Base-by-base conservation (phyloP, 2,113 vertebrate species). In the Hemiprocne comata region DNA sequence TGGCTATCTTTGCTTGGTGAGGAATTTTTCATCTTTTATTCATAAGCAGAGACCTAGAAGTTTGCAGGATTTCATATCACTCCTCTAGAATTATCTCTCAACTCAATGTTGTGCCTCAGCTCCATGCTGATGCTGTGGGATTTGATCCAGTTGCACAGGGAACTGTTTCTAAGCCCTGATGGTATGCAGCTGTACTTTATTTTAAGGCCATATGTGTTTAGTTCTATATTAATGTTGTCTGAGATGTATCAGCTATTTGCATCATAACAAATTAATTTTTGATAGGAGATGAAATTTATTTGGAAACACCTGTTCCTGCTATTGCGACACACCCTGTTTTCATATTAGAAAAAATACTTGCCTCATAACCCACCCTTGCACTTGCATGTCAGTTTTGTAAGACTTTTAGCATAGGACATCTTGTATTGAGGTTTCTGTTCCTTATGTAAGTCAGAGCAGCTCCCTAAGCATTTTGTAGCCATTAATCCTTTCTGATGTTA, bases 241-340 rank as follows among this genome's bases (percentile, higher is more conserved):
- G 81, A 91, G 44, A 89, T 72, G 65, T 95, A 91, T 75, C 88
- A 93, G 50, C 62, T 94, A 75, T 83, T 70, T 90, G 62, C 53
- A 79, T 85, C 71, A 94, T 92, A 55, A 85, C 60, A 96, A 95
- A 97, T 70, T 71, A 51, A 12, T 73, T 93, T 90, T 90, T 89
- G 87, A 92, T 65, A 73, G 57, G 34, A 81, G 58, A 69, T 46
- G 33, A 70, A 89, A 64, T 60, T 78, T 86, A 80, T 95, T 94
- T 93, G 79, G 91, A 96, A 76, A 50, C 62, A 91, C 84, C 75
- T 85, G 77, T 91, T 96, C 87, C 89, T 81, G 38, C 48, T 91
- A 33, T 90, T 86, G 50, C 70, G 70, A 91, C 90, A 95, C 38
- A 75, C 20, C 25, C 26, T 91, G 75, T 92, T 94, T 91, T 81